Conservation (phyloP, 2,113 vertebrate genomes). For the Neodontobutis hainanensis region DNA sequence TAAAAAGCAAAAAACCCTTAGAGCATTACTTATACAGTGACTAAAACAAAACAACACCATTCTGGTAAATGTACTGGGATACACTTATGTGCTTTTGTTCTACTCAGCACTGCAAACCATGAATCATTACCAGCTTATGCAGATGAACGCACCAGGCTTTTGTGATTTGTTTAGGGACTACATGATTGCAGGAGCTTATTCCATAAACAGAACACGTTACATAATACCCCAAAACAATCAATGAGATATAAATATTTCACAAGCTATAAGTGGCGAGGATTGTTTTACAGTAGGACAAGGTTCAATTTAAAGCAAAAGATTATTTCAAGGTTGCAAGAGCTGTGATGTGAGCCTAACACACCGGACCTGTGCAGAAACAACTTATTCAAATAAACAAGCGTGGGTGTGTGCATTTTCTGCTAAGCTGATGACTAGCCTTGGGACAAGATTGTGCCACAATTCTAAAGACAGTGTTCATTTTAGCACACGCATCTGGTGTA, state of each 20-base stretch:
- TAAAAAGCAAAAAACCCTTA: slow-evolving; percentile 16
- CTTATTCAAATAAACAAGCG: slow-evolving; percentile 50
- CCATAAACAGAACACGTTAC: slow-evolving; percentile 35
- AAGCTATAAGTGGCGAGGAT: slow-evolving; percentile 17
- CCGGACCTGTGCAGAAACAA: slow-evolving; percentile 46
- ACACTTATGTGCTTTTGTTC: slow-evolving; percentile 15
- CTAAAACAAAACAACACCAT: slow-evolving; percentile 48
- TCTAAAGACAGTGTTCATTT: slow-evolving; percentile 41
- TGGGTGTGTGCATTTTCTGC: slow-evolving; percentile 58
- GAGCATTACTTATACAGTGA: slow-evolving; percentile 25
- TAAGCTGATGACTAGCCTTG: slow-evolving; percentile 66
- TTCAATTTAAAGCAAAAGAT: slow-evolving; percentile 41
- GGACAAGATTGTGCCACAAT: slow-evolving; percentile 62
- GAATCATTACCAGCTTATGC: slow-evolving; percentile 62
- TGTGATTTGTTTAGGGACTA: slow-evolving; percentile 43
- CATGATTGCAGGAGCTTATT: slow-evolving; percentile 28
- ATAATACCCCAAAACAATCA: slow-evolving; percentile 46
- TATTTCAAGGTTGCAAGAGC: slow-evolving; percentile 33
- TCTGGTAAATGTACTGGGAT: slow-evolving; percentile 39
- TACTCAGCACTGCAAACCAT: slow-evolving; percentile 24
- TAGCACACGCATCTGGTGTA: slow-evolving; percentile 36
- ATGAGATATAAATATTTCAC: slow-evolving; percentile 49
- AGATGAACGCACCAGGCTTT: slow-evolving; percentile 43
- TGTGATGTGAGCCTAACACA: slow-evolving; percentile 36
- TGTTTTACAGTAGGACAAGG: slow-evolving; percentile 34